Evolutionary conservation across 2,113 vertebrate genomes (phyloP).

Genomic region (Oplegnathus fasciatus): DNA sequence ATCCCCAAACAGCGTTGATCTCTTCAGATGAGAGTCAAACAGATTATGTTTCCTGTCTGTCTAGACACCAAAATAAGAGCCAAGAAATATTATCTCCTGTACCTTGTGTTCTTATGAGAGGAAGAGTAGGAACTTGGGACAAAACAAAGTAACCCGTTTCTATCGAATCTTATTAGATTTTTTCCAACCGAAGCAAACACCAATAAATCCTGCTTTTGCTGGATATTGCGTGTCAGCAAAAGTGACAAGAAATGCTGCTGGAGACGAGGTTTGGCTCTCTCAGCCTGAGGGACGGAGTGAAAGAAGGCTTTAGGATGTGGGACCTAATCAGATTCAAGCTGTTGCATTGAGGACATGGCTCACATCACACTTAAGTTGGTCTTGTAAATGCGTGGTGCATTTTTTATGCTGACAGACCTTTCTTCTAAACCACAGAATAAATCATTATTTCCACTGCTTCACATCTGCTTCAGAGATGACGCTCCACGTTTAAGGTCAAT

Average conservation of each 20-base stretch:
- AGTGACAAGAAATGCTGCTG: slow-evolving; percentile 48
- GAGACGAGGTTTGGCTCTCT: slow-evolving; percentile 20
- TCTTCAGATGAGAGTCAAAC: slow-evolving; percentile 42
- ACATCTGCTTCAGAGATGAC: slow-evolving; percentile 27
- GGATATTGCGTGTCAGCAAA: slow-evolving; percentile 46
- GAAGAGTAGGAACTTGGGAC: slow-evolving; percentile 40
- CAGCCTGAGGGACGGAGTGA: slow-evolving; percentile 25
- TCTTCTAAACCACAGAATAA: slow-evolving; percentile 3
- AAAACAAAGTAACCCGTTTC: slow-evolving; percentile 49
- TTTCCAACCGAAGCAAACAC: slow-evolving; percentile 39
- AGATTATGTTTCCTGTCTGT: slow-evolving; percentile 53
- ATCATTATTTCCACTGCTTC: slow-evolving; percentile 25
- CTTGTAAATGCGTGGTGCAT: slow-evolving; percentile 48
- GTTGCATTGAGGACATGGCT: slow-evolving; percentile 35
- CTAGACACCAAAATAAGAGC: slow-evolving; percentile 58
- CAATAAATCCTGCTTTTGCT: slow-evolving; percentile 53
- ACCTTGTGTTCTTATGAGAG: slow-evolving; percentile 18
- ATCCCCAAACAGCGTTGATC: slow-evolving; percentile 42
- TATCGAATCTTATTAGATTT: slow-evolving; percentile 51
- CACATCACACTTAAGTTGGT: slow-evolving; percentile 33
- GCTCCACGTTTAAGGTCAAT: slow-evolving; percentile 46
- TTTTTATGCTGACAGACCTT: slow-evolving; percentile 34
- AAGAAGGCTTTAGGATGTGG: slow-evolving; percentile 40
- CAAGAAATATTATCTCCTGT: slow-evolving; percentile 32
- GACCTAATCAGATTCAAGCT: slow-evolving; percentile 45